Conservation (phyloP, 2,888 invertebrate genomes). For the Creontiades dilutus region DNA sequence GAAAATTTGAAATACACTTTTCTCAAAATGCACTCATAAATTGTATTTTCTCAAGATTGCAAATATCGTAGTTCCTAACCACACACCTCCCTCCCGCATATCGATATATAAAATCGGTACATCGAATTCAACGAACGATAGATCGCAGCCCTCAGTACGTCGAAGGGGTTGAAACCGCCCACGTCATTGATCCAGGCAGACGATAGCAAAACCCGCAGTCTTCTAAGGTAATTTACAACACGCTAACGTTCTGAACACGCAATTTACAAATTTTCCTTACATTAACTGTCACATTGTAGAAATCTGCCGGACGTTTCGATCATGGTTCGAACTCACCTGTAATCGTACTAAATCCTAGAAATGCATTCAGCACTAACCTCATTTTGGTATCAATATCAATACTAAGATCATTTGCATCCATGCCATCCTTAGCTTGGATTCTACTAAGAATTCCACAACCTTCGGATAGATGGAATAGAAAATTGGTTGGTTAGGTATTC, state of each 20-base stretch:
- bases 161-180: background rate
- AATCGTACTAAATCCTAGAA: too few species aligned
- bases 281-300: background rate
- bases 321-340: too few species aligned
- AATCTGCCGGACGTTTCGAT: too few species aligned
- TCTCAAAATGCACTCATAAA: background rate
- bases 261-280: background rate
- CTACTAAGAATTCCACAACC: too few species aligned
- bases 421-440: too few species aligned
- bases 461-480: too few species aligned
- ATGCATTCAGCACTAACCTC: too few species aligned
- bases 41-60: background rate
- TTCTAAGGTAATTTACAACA: slow-evolving; percentile 41
- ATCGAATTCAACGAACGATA: slow-evolving; percentile 29
- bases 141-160: slow-evolving; percentile 13
- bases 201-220: slow-evolving; percentile 18
- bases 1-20: too few species aligned
- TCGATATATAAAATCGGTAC: background rate
- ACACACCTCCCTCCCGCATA: background rate
- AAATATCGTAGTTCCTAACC: background rate
- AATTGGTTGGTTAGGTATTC: too few species aligned
- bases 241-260: slow-evolving; percentile 7
- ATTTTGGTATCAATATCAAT: too few species aligned
- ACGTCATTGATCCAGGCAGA: slow-evolving; percentile 41
- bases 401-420: too few species aligned